phyloP scores from a whole-genome alignment of 2,113 vertebrate species.

The Anguilla japonica region DNA sequence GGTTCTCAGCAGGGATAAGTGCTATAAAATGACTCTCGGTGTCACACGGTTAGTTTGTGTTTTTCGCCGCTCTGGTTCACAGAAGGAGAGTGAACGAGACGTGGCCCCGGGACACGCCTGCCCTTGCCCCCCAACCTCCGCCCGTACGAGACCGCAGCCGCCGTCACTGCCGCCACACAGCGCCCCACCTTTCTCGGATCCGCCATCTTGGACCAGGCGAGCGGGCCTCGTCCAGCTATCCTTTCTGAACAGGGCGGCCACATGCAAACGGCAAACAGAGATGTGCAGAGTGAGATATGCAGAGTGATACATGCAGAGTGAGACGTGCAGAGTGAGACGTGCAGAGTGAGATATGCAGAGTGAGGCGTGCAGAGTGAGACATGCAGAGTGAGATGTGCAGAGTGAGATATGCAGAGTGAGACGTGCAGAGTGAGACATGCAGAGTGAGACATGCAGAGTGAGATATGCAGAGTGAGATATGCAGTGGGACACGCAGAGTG shows the following conservation, averaged over 20 bases:
- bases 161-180: not conserved
- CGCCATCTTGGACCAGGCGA: conserved; percentile 27
- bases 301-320: no score
- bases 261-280: conserved; percentile 7
- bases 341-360: not conserved
- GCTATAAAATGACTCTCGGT: not conserved
- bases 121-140: conserved; percentile 6
- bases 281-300: not conserved
- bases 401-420: no score
- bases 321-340: no score
- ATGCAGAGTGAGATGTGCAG: no score
- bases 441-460: no score
- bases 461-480: no score
- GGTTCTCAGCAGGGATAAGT: conserved; percentile 1
- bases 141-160: conserved; percentile 4
- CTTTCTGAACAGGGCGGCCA: conserved; percentile 28
- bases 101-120: not conserved
- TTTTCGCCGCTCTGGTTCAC: no score
- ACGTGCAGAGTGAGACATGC: not conserved
- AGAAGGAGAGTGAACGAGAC: not conserved
- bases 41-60: not conserved
- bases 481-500: no score
- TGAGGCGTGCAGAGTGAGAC: not conserved
- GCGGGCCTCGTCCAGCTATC: conserved; percentile 31
- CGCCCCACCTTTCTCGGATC: conserved; percentile 27